Evolutionary conservation across 2,113 vertebrate species (phyloP), one percentile per base, ranked within the genome.

Genomic region (Phyllostomus discolor): DNA sequence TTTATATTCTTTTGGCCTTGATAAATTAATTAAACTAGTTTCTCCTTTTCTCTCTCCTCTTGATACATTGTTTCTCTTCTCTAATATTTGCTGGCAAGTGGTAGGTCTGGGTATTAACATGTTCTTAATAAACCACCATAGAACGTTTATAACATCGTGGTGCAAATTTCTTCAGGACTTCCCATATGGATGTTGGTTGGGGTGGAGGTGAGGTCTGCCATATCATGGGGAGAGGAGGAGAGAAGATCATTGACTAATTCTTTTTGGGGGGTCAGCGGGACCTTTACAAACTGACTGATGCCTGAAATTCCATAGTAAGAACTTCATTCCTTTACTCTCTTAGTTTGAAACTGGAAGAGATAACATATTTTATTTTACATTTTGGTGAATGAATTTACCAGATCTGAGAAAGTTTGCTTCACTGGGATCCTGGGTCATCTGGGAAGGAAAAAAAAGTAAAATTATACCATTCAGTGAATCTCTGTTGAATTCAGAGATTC

Each of bases 1-100:
- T 98, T 98, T 98, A 97, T 98, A 86, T 0, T 0, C 97, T 92
- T 98, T 98, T 98, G 98, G 95, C 98, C 90, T 97, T 88, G 96
- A 97, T 98, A 96, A 98, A 98, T 98, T 98, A 97, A 98, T 98
- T 98, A 96, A 96, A 95, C 91, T 73, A 66, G 64, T 57, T 95
- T 94, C 66, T 92, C 24, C 31, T 84, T 67, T 38, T 69, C 43
- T 80, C 31, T 73, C 46, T 76, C 59, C 33, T 83, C 62, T 67
- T 59, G 41, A 50, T 41, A 31, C 64, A 57, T 93, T 97, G 57
- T 95, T 93, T 96, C 33, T 38, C 41, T 69, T 91, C 82, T 96
- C 54, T 94, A 76, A 93, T 86, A 89, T 93, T 82, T 57, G 48
- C 33, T 80, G 52, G 31, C 59, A 67, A 67, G 31, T 92, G 83